Conservation (phyloP, 2,797 vertebrate genomes). For the Chelon auratus region DNA sequence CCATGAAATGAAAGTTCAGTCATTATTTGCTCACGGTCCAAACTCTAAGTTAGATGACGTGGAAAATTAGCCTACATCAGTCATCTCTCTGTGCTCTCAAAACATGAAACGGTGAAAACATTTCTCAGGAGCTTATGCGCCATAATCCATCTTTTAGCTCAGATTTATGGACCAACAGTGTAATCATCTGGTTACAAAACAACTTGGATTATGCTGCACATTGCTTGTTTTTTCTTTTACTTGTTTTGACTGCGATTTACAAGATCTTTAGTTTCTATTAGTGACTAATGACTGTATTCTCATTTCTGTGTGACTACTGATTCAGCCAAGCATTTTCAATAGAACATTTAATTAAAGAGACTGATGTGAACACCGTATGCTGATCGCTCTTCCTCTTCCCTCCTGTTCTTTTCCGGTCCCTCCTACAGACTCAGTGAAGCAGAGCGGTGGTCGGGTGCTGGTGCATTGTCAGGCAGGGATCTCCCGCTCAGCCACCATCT, state of each 20-base stretch:
- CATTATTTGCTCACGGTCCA: constrained; percentile 5
- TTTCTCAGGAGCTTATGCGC: constrained; percentile 41
- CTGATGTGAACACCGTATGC: constrained; percentile 8
- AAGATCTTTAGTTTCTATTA: not conserved
- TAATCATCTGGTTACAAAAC: constrained; percentile 60
- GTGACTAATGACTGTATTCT: not conserved
- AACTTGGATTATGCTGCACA: constrained; percentile 35
- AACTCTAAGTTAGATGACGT: not conserved
- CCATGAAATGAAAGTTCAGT: not conserved
- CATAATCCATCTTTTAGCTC: constrained; percentile 42
- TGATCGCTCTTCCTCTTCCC: constrained; percentile 45
- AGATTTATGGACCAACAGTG: constrained; percentile 17
- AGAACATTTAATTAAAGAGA: not conserved
- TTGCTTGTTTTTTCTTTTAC: not conserved
- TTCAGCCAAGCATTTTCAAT: not conserved
- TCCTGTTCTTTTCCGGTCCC: constrained; percentile 26
- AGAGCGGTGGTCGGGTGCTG: constrained; percentile 86
- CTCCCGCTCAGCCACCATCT: constrained; percentile 92
- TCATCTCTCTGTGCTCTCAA: constrained; percentile 4
- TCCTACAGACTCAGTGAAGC: constrained; percentile 87
- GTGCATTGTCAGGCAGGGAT: constrained; percentile 93
- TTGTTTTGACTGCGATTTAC: constrained; percentile 7
- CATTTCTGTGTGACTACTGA: not conserved
- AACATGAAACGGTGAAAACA: constrained; percentile 18
- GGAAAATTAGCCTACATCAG: not conserved